Percentiles rank a stretch among this genome's conserved stretches.
phyloP scores from a whole-genome alignment of 2,888 invertebrate genomes.

The Leptopilina drosophilae region DNA sequence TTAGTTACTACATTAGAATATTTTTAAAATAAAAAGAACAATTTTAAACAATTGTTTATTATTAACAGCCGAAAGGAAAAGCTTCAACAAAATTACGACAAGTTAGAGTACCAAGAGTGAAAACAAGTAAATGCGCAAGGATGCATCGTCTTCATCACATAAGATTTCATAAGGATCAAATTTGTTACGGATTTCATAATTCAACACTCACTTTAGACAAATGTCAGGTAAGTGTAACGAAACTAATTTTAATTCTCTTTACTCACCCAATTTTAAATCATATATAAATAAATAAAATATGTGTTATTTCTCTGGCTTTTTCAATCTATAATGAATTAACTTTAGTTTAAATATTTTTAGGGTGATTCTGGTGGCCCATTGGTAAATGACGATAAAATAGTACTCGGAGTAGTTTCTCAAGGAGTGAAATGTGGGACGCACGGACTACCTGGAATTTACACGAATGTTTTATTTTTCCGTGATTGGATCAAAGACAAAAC shows the following conservation, averaged over 20 bases:
- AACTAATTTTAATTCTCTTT: too few relatives aligned
- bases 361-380: conserved; percentile 72
- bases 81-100: not conserved
- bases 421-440: conserved; percentile 69
- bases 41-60: too few relatives aligned
- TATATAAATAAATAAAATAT: too few relatives aligned
- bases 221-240: not conserved
- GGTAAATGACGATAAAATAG: conserved; percentile 56
- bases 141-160: not conserved
- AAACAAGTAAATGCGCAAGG: not conserved
- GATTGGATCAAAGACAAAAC: conserved; percentile 63
- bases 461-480: conserved; percentile 57
- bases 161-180: not conserved
- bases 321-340: too few relatives aligned
- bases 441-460: conserved; percentile 67
- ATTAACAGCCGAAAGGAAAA: not conserved
- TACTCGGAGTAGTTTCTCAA: conserved; percentile 69
- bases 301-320: too few relatives aligned
- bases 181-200: conserved; percentile 7
- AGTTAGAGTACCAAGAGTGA: not conserved
- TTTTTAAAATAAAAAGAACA: too few relatives aligned
- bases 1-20: too few relatives aligned
- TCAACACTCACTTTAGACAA: not conserved
- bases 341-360: conserved; percentile 51
- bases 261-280: too few relatives aligned